Percentiles rank a stretch among this genome's conserved stretches.
Conservation (phyloP, 2,797 vertebrate genomes). For the Kryptopterus vitreolus region DNA sequence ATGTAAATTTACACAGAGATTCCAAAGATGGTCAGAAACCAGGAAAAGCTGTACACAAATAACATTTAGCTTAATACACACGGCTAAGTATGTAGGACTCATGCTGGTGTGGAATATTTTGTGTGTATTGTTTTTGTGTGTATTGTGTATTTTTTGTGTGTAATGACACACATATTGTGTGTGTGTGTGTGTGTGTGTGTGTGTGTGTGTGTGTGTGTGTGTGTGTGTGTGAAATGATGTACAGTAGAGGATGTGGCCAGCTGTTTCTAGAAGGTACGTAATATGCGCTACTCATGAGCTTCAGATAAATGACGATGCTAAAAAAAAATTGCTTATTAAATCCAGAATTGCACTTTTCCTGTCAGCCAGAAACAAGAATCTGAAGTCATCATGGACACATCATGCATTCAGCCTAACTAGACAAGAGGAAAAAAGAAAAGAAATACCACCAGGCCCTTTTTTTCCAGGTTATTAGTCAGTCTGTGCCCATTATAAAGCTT, state of each 20-base stretch:
- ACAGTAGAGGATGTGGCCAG: not conserved
- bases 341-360: not conserved
- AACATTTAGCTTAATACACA: too few species aligned
- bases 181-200: not conserved
- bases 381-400: too few species aligned
- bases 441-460: too few species aligned
- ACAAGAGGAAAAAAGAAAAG: too few species aligned
- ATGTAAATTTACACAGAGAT: not conserved
- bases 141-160: too few species aligned
- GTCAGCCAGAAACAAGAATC: too few species aligned
- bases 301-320: not conserved
- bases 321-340: not conserved
- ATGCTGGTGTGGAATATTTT: not conserved
- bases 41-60: not conserved
- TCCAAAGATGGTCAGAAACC: not conserved
- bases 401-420: too few species aligned
- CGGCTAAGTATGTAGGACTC: not conserved
- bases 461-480: too few species aligned
- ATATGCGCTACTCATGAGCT: not conserved
- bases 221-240: not conserved
- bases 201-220: not conserved
- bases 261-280: not conserved
- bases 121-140: too few species aligned
- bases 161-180: too few species aligned
- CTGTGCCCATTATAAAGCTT: too few species aligned